These are phyloP conservation scores for Aurelia sp. DNA, from an alignment of 30 jellyfish, hydroid and myxozoan species.

Conservation along the genomic window DNA sequence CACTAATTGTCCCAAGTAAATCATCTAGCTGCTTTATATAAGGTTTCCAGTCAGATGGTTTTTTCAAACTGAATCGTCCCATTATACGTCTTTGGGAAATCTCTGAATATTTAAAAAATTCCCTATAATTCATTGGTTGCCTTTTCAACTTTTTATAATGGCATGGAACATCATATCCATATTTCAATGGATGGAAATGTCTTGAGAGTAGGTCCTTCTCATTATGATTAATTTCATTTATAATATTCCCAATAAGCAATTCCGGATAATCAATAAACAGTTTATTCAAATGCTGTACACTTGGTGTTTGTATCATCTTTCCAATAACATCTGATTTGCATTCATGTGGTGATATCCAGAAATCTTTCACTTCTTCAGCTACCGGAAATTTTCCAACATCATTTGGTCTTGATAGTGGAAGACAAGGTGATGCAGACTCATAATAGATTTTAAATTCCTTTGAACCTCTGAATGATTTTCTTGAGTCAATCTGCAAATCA, in stretches of 20 bases:
- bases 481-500: slow-evolving; percentile 3
- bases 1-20: slow-evolving; percentile 36
- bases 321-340: background rate
- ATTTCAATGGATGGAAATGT: slow-evolving; percentile 53
- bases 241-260: slow-evolving; percentile 16
- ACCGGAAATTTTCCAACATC: background rate
- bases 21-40: slow-evolving; percentile 21
- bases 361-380: slow-evolving; percentile 31
- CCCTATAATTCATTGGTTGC: slow-evolving; percentile 37
- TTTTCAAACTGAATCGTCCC: slow-evolving; percentile 11
- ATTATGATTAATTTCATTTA: background rate
- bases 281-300: slow-evolving; percentile 17
- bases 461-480: slow-evolving; percentile 3
- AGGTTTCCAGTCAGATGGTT: background rate
- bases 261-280: slow-evolving; percentile 48
- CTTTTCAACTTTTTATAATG: background rate
- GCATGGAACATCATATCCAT: slow-evolving; percentile 37
- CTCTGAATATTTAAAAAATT: background rate
- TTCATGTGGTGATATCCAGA: slow-evolving; percentile 49
- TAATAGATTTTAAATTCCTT: background rate
- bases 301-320: slow-evolving; percentile 29
- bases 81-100: slow-evolving; percentile 3
- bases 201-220: slow-evolving; percentile 23
- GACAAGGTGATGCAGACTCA: background rate
- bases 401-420: slow-evolving; percentile 37